phyloP scores from a whole-genome alignment of 2,888 invertebrate genomes.

The Xestia ashworthii region DNA sequence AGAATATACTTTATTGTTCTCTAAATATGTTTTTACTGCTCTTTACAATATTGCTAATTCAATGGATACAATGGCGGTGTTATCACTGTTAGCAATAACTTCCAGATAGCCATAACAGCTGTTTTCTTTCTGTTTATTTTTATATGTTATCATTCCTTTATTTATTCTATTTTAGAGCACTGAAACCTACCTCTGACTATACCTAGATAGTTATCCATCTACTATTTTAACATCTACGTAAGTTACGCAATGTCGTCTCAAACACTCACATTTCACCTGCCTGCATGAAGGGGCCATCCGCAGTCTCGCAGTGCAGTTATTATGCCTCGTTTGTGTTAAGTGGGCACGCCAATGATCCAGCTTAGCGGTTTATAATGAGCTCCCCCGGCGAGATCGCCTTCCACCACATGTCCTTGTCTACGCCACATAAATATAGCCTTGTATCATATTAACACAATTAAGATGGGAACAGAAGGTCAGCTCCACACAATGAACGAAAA shows the following conservation, averaged over 20 bases:
- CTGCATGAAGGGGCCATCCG: slow-evolving; percentile 26
- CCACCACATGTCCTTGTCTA: slow-evolving; percentile 69
- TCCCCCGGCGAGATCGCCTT: slow-evolving; percentile 78
- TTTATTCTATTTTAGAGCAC: neutral
- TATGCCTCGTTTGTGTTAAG: slow-evolving; percentile 70
- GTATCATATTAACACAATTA: slow-evolving; percentile 66
- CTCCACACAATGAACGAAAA: neutral
- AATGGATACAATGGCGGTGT: neutral
- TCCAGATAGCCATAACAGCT: neutral
- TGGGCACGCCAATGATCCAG: slow-evolving; percentile 72
- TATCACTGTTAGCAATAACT: neutral
- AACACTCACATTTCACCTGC: slow-evolving; percentile 42
- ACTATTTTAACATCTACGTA: neutral
- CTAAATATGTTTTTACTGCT: neutral
- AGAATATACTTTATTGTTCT: neutral
- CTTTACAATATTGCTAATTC: neutral
- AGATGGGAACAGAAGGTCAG: neutral
- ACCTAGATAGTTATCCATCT: neutral
- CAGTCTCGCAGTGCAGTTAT: slow-evolving; percentile 61
- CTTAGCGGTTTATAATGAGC: slow-evolving; percentile 83
- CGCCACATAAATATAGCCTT: slow-evolving; percentile 66
- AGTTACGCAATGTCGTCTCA: neutral
- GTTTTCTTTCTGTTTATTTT: neutral
- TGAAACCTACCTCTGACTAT: neutral
- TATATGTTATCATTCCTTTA: neutral